phyloP scores from a whole-genome alignment of 2,113 vertebrate genomes.

The Poicephalus meyeri region DNA sequence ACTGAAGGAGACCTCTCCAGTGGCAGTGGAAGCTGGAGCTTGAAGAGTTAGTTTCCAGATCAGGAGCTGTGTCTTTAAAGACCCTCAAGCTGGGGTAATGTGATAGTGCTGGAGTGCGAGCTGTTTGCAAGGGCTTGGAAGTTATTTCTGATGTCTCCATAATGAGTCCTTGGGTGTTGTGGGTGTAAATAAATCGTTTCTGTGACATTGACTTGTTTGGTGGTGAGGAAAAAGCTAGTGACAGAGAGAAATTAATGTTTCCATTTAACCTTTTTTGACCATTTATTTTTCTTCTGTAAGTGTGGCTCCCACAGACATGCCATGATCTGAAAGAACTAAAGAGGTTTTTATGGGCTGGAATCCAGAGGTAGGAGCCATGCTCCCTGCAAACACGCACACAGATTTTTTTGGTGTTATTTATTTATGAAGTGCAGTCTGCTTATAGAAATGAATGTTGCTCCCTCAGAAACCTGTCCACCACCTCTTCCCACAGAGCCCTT shows the following conservation, averaged over 20 bases:
- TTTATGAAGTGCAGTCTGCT: not conserved
- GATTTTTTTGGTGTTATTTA: not conserved
- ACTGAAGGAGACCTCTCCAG: not conserved
- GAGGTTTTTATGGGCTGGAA: not conserved
- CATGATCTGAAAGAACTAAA: not conserved
- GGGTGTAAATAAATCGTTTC: not conserved
- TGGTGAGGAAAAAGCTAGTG: not conserved
- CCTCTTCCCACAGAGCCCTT: not conserved
- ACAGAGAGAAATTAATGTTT: not conserved
- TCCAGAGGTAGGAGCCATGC: not conserved
- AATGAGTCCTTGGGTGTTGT: not conserved
- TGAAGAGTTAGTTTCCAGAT: not conserved
- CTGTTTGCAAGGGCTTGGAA: not conserved
- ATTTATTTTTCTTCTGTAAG: not conserved
- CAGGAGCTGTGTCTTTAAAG: not conserved
- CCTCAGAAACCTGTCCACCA: not conserved
- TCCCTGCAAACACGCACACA: fast-evolving
- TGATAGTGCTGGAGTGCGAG: not conserved
- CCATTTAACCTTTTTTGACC: not conserved
- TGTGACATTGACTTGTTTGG: not conserved
- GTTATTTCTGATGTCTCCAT: not conserved
- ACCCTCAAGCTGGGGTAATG: not conserved
- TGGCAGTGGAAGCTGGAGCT: not conserved
- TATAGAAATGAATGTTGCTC: not conserved
- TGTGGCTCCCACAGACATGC: not conserved